These are phyloP conservation scores for Hylaeus volcanicus DNA, from an alignment of 1,140 invertebrate species.

Conservation along the genomic window DNA sequence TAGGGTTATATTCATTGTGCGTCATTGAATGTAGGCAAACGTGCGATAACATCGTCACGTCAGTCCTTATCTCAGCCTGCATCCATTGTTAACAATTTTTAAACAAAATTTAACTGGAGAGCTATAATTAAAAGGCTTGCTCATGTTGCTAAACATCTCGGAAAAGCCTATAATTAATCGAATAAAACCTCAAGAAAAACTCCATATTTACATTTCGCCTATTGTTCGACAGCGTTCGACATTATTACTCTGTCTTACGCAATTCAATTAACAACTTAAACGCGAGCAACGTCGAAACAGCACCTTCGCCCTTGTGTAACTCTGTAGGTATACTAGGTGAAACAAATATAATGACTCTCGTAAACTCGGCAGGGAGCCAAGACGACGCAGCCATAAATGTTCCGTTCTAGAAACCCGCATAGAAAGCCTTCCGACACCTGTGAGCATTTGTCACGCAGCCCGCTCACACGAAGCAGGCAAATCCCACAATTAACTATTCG, in stretches of 20 bases:
- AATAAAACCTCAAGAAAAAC: neutral
- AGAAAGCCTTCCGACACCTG: too few relatives aligned
- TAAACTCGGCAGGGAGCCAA: neutral
- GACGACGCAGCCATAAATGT: too few relatives aligned
- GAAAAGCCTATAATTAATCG: too few relatives aligned
- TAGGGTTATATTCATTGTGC: constrained; percentile 25
- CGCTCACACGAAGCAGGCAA: too few relatives aligned
- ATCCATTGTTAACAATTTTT: neutral
- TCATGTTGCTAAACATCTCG: too few relatives aligned
- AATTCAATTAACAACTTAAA: constrained; percentile 46
- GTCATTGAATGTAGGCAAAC: constrained; percentile 33
- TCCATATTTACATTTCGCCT: neutral
- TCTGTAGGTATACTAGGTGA: neutral
- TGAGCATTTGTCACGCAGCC: too few relatives aligned
- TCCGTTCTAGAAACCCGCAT: too few relatives aligned
- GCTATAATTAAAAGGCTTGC: too few relatives aligned
- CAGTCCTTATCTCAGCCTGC: neutral
- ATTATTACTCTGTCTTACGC: neutral
- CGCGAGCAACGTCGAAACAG: constrained; percentile 1
- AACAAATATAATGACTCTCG: too few relatives aligned
- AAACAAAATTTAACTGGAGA: too few relatives aligned
- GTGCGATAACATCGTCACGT: constrained; percentile 16
- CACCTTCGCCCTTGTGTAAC: constrained; percentile 36
- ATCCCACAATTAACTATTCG: too few relatives aligned
- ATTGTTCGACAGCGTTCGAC: neutral